Evolutionary conservation across 2,797 vertebrate species (phyloP), one percentile per base, ranked within the genome.

Genomic region (Pseudocheirus occidentalis): DNA sequence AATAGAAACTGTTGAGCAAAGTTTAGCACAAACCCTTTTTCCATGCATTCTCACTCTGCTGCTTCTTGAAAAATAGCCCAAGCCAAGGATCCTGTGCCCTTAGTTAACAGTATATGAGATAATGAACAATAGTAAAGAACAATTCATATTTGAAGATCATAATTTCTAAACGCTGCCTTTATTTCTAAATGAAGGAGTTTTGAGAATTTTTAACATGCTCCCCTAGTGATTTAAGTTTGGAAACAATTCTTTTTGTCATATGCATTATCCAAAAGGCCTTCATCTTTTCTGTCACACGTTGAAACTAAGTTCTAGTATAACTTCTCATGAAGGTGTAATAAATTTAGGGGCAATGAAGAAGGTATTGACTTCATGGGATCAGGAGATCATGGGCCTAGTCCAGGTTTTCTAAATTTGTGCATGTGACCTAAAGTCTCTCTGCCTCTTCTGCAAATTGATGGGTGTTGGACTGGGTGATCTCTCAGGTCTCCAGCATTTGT

Each of bases 11-110:
- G 16, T 29, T 73, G 34, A 40, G n/a, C 40, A 73, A 73, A 40
- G n/a, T 62, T 91, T 59, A 27, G 9, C 0, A 0, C 57, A 55
- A 54, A 50, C 50, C 24, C 1, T 92, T 95, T 66, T 46, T 21
- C 62, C 92, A 0, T 34, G 56, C 3, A 16, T 53, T 95, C 56
- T 92, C 54, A 5, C 92, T 55, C 87, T 93, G 56, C 52, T 16
- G 93, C 94, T 95, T 66, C 4, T 34, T 93, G 89, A 58, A 93
- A 94, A 96, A 66, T 40, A n/a, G 27, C 73, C 90, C 53, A 34
- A 34, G 56, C n/a, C 66, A 55, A 66, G 62, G 55, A 93, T 96
- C 89, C 52, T 34, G 46, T 6, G 31, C 31, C 28, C 13, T 52
- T 58, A 31, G 28, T 93, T 55, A 95, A 58, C 91, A 66, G 16